phyloP scores from a whole-genome alignment of 2,888 invertebrate genomes.

The Orthonevra nobilis region DNA sequence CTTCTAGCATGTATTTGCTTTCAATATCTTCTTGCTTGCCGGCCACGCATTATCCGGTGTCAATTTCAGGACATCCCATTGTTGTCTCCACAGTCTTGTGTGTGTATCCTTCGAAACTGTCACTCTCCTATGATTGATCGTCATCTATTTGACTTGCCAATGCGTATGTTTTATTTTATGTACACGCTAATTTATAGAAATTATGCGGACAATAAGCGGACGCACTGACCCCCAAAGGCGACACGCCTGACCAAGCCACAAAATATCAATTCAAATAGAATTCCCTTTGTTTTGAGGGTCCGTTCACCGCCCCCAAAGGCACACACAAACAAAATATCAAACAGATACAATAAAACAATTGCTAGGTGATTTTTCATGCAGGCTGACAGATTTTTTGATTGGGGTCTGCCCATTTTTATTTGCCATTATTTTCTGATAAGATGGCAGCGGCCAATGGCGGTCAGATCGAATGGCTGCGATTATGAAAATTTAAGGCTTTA shows the following conservation, averaged over 20 bases:
- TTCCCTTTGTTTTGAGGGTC: constrained; percentile 3
- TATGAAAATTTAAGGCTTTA: constrained; percentile 36
- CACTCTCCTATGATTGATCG: constrained; percentile 52
- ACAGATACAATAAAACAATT: constrained; percentile 30
- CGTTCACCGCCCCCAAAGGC: background rate
- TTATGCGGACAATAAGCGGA: constrained; percentile 18
- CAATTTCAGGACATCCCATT: constrained; percentile 5
- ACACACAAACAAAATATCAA: background rate
- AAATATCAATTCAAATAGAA: constrained; percentile 48
- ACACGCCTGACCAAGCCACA: constrained; percentile 18
- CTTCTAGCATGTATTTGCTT: no score
- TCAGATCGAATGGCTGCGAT: constrained; percentile 38
- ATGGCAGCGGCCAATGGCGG: background rate
- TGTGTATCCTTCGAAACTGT: constrained; percentile 18
- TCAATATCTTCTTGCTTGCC: no score
- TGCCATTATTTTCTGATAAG: background rate
- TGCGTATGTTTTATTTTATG: constrained; percentile 13
- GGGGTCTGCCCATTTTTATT: constrained; percentile 33
- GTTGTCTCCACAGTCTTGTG: background rate
- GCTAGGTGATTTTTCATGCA: constrained; percentile 51
- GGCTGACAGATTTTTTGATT: constrained; percentile 61
- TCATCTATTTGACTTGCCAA: constrained; percentile 37
- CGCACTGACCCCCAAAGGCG: no score
- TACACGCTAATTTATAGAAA: constrained; percentile 51
- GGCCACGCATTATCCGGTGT: constrained; percentile 8